Percentiles rank a stretch among this genome's conserved stretches.
These are phyloP conservation scores for Hypercompe scribonia DNA, from an alignment of 2,888 invertebrate species.

Conservation along the genomic window DNA sequence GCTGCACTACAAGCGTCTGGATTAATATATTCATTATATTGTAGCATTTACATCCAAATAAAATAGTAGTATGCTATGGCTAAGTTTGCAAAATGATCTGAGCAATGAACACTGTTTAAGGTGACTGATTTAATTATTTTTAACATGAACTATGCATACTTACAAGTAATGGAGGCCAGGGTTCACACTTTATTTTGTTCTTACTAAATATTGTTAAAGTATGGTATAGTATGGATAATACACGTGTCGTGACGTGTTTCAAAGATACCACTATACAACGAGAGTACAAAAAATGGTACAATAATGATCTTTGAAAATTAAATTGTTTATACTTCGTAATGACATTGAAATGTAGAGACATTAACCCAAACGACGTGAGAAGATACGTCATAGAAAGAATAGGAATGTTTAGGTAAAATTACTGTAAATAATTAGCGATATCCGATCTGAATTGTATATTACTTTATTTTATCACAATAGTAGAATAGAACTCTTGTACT, in stretches of 20 bases:
- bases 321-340: neutral
- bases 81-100: neutral
- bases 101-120: neutral
- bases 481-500: neutral
- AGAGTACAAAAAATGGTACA: neutral
- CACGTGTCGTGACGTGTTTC: neutral
- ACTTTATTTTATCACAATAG: neutral
- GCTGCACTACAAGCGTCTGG: conserved; percentile 13
- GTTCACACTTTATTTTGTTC: neutral
- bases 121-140: neutral
- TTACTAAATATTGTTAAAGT: neutral
- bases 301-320: neutral
- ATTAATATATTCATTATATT: conserved; percentile 43
- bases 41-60: conserved; percentile 26
- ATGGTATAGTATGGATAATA: too few species aligned
- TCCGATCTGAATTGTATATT: neutral
- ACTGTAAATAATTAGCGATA: neutral
- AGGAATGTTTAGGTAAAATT: neutral
- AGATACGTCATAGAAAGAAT: neutral
- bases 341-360: neutral
- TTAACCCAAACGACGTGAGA: neutral
- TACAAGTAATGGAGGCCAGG: neutral
- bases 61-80: too few species aligned
- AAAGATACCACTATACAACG: neutral
- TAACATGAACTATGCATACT: neutral